These are phyloP conservation scores for Netelia virgata DNA, from an alignment of 2,888 invertebrate genomes.

Conservation along the genomic window DNA sequence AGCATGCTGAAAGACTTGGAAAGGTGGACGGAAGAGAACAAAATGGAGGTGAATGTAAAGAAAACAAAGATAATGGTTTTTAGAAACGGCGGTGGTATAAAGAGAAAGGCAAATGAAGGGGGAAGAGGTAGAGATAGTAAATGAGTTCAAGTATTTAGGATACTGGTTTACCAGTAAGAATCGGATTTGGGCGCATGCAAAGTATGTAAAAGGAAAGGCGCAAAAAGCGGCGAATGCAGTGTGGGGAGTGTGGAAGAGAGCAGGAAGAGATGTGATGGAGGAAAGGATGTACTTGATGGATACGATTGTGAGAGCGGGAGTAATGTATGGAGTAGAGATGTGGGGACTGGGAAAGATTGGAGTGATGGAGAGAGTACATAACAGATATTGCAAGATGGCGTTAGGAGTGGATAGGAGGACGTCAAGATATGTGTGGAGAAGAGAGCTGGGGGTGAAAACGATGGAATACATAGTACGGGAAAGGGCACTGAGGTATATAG, in stretches of 20 bases:
- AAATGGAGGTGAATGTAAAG: slow-evolving; percentile 19
- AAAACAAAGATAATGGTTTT: slow-evolving; percentile 25
- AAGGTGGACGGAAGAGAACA: background rate
- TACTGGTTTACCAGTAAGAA: background rate
- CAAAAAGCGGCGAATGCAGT: slow-evolving; percentile 12
- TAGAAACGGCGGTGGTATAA: too few species aligned
- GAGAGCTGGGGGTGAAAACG: background rate
- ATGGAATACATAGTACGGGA: background rate
- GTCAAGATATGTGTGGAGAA: slow-evolving; percentile 9
- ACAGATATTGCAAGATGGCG: too few species aligned
- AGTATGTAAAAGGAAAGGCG: background rate
- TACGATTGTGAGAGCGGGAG: slow-evolving; percentile 7
- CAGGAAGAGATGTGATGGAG: too few species aligned
- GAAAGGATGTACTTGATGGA: background rate
- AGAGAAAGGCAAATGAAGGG: too few species aligned
- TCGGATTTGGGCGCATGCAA: background rate
- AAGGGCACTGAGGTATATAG: too few species aligned
- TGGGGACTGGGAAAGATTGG: background rate
- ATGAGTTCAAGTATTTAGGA: slow-evolving; percentile 2
- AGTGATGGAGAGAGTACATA: too few species aligned
- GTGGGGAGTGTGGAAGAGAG: too few species aligned
- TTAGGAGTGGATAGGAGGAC: too few species aligned
- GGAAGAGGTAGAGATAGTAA: background rate
- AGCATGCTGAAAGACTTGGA: slow-evolving; percentile 1
- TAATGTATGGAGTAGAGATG: slow-evolving; percentile 9